Percentiles rank a stretch among this genome's conserved stretches.
phyloP scores from a whole-genome alignment of 2,888 invertebrate genomes.

The Arenicola marina region DNA sequence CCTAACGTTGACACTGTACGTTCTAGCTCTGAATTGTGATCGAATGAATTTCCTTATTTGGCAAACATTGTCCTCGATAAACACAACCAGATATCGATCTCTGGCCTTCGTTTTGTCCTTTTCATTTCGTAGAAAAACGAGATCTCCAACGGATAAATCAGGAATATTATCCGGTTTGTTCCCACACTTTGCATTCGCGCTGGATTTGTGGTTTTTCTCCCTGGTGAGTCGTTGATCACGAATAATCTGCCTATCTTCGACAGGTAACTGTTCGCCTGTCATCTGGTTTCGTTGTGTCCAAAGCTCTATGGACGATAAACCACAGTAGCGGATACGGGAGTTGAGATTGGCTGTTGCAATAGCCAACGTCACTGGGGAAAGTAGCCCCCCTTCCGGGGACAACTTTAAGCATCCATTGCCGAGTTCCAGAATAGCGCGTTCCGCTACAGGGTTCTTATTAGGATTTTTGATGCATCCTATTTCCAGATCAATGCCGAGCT shows the following conservation, averaged over 20 bases:
- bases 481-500: not conserved
- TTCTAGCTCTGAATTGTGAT: not conserved
- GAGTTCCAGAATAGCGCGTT: not conserved
- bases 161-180: not conserved
- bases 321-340: not conserved
- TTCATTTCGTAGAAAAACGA: not conserved
- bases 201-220: not conserved
- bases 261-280: not conserved
- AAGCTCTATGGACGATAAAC: constrained; percentile 1
- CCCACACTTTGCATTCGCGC: not conserved
- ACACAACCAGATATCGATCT: not conserved
- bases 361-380: not conserved
- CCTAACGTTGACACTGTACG: not conserved
- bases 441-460: constrained; percentile 8
- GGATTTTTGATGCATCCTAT: constrained; percentile 3
- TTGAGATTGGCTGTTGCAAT: not conserved
- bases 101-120: not conserved
- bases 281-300: constrained; percentile 4
- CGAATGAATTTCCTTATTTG: not conserved
- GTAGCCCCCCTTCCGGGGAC: not conserved
- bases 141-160: not conserved
- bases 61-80: not conserved
- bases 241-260: not conserved
- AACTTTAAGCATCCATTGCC: not conserved
- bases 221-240: not conserved